These are phyloP conservation scores for Drosophila takahashii DNA, from an alignment of 1,140 invertebrate species.

Conservation along the genomic window DNA sequence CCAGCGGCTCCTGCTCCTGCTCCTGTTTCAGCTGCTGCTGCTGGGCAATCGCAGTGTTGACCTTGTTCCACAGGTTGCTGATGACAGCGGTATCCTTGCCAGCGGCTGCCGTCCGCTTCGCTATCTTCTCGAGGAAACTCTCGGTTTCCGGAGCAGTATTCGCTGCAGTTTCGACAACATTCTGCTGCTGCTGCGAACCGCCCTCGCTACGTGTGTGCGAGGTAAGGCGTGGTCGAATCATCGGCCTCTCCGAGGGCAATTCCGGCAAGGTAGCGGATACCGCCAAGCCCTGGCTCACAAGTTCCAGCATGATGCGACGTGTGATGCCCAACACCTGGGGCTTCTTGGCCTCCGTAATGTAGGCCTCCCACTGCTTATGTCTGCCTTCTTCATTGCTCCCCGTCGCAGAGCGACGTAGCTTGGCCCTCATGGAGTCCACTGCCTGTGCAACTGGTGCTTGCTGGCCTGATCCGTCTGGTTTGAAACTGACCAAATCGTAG, in stretches of 20 bases:
- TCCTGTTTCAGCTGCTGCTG: conserved; percentile 34
- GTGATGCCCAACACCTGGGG: conserved; percentile 61
- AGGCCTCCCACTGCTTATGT: conserved; percentile 54
- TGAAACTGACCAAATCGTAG: conserved; percentile 87
- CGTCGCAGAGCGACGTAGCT: conserved; percentile 51
- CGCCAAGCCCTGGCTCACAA: conserved; percentile 67
- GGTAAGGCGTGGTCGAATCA: conserved; percentile 68
- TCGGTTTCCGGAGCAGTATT: conserved; percentile 45
- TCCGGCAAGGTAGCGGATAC: conserved; percentile 73
- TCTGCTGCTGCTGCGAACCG: conserved; percentile 17
- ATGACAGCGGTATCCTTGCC: conserved; percentile 62
- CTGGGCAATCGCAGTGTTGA: conserved; percentile 65
- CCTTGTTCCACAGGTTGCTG: conserved; percentile 69
- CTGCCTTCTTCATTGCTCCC: conserved; percentile 46
- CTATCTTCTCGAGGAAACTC: conserved; percentile 75
- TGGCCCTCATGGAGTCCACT: conserved; percentile 60
- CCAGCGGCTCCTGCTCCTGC: neutral
- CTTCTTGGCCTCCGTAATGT: conserved; percentile 62
- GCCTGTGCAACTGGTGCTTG: conserved; percentile 11
- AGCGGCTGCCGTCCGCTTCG: conserved; percentile 68
- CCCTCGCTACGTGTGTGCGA: conserved; percentile 65
- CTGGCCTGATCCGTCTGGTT: conserved; percentile 57
- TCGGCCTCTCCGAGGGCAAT: conserved; percentile 73
- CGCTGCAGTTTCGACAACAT: conserved; percentile 26
- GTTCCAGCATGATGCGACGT: conserved; percentile 59